Conservation (phyloP, 1,140 invertebrate species). For the Hypsibius dujardini region DNA sequence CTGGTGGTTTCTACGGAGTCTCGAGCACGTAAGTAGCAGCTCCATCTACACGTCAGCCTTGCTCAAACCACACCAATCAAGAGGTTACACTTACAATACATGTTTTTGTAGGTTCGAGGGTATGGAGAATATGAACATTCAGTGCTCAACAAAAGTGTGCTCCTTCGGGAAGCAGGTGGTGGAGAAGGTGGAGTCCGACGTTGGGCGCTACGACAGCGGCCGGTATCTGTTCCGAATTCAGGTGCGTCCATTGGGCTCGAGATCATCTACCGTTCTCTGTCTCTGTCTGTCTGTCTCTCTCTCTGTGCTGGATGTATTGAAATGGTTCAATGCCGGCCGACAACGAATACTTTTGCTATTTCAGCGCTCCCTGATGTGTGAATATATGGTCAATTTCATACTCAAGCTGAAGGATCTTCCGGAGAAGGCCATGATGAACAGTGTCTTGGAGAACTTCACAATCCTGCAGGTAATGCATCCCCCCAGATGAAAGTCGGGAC, state of each 20-base stretch:
- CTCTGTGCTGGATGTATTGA: too few relatives aligned
- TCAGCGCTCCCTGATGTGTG: constrained; percentile 96
- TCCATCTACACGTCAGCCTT: too few relatives aligned
- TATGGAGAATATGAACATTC: constrained; percentile 94
- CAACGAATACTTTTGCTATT: too few relatives aligned
- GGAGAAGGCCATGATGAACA: constrained; percentile 99
- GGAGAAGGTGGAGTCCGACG: constrained; percentile 91
- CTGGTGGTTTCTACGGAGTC: constrained; percentile 84
- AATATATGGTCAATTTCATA: constrained; percentile 99
- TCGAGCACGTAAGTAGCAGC: constrained; percentile 88
- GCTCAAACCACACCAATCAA: too few relatives aligned
- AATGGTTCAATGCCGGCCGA: too few relatives aligned
- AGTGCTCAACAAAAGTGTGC: constrained; percentile 97
- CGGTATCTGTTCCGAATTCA: constrained; percentile 85
- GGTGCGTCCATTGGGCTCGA: too few relatives aligned
- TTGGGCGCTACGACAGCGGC: constrained; percentile 82
- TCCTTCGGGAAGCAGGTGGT: constrained; percentile 99
- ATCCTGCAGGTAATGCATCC: constrained; percentile 54
- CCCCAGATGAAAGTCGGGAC: constrained; percentile 7
- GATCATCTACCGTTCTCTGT: too few relatives aligned
- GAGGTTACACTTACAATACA: constrained; percentile 19
- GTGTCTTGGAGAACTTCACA: constrained; percentile 97
- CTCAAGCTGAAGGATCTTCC: constrained; percentile 74
- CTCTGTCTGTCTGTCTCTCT: too few relatives aligned
- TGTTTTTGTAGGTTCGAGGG: constrained; percentile 68